phyloP scores from a whole-genome alignment of 2,888 invertebrate genomes.

The Sthenelais limicola region DNA sequence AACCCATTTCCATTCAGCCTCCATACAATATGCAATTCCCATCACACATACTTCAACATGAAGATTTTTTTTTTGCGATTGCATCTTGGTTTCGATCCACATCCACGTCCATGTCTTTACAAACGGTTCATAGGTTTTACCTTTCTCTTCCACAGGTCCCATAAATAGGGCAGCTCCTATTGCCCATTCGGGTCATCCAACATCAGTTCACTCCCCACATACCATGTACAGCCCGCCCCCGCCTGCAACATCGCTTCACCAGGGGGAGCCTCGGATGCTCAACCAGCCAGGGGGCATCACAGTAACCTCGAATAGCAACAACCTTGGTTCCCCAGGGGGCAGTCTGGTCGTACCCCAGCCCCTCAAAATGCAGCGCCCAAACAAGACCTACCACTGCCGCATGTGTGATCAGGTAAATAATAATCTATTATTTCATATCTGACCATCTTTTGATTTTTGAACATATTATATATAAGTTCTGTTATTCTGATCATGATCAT shows the following conservation, averaged over 20 bases:
- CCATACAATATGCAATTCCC: no score
- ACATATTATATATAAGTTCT: no score
- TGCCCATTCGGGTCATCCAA: slow-evolving; percentile 2
- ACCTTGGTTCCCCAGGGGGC: background rate
- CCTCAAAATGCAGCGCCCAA: slow-evolving; percentile 43
- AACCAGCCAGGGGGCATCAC: background rate
- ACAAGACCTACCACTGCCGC: slow-evolving; percentile 52
- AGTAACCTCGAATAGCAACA: background rate
- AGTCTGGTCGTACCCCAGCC: slow-evolving; percentile 41
- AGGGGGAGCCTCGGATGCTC: slow-evolving; percentile 24
- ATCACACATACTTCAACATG: no score
- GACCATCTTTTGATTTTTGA: no score
- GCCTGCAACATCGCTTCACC: slow-evolving; percentile 25
- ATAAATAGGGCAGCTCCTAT: slow-evolving; percentile 24
- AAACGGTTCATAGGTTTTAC: no score
- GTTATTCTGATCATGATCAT: no score
- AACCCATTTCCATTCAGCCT: no score
- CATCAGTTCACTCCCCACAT: slow-evolving; percentile 12
- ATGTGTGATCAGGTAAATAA: slow-evolving; percentile 53
- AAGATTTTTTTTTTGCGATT: no score
- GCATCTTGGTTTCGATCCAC: no score
- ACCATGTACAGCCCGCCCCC: slow-evolving; percentile 34
- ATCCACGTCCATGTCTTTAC: no score
- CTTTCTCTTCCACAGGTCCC: background rate
- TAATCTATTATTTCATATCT: no score